Evolutionary conservation across 2,888 invertebrate species (phyloP).

Genomic region (Hypsopygia costalis): DNA sequence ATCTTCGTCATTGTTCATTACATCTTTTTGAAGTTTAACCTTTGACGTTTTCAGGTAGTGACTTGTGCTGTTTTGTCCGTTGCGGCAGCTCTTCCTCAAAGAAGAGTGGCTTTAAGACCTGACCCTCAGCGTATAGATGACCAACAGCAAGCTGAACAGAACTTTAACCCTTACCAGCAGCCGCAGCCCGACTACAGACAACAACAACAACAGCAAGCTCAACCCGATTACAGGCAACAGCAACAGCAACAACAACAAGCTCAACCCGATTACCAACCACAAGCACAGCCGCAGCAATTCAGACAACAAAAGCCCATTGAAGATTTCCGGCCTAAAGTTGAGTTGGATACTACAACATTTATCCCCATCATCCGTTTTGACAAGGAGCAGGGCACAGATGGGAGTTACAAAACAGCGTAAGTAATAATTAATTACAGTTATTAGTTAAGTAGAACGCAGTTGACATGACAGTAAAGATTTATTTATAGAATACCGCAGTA

Average conservation of each 20-base stretch:
- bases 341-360: constrained; percentile 83
- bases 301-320: constrained; percentile 54
- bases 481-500: no score
- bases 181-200: constrained; percentile 31
- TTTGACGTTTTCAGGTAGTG: constrained; percentile 46
- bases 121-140: constrained; percentile 38
- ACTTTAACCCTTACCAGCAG: constrained; percentile 56
- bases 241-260: constrained; percentile 28
- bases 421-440: no score
- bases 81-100: constrained; percentile 66
- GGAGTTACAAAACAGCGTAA: constrained; percentile 90
- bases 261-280: constrained; percentile 26
- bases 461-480: no score
- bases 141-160: constrained; percentile 52
- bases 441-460: no score
- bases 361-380: constrained; percentile 91
- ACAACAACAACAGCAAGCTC: constrained; percentile 36
- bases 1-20: constrained; percentile 23
- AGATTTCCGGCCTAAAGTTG: constrained; percentile 68
- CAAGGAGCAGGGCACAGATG: constrained; percentile 91
- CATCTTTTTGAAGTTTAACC: not conserved
- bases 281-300: constrained; percentile 46
- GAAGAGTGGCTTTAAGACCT: constrained; percentile 54
- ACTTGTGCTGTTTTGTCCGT: constrained; percentile 56
- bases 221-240: constrained; percentile 32